Evolutionary conservation across 2,888 invertebrate genomes (phyloP), one percentile per base, ranked within the genome.

Genomic region (Acanthoscelides obtectus): DNA sequence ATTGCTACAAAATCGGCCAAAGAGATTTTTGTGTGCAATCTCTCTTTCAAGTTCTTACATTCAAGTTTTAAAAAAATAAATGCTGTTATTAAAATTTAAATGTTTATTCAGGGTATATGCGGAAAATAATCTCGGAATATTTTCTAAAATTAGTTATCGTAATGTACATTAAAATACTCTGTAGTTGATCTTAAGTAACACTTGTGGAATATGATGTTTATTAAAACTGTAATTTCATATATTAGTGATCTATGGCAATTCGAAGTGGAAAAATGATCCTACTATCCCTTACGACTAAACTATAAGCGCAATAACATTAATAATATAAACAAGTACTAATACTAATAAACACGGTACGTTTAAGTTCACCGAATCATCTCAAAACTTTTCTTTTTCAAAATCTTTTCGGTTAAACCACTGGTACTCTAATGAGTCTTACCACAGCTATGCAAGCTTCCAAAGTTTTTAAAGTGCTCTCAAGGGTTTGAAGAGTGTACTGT

Each of bases 231-330:
- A 45, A 45, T 45, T 45, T 45, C 17, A 45, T 45, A 12, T 45
- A 45, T 45, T 45, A 45, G 45, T 45, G 45, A 45, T 17, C 17
- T 67, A 67, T 67, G 67, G 67, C 67, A 67, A 67, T 22, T 22
- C n/a, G 67, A 22, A 67, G 67, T 67, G 67, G 17, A 22, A 22
- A 22, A 67, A 67, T 19, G 22, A 4, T 67, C 22, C 22, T 22
- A n/a, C 19, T 74, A 75, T 64, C 68, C 72, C 69, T 73, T 75
- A 72, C 69, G 66, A 75, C 76, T 75, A 75, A 71, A 73, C 75
- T 77, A 75, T 76, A 77, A 77, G 77, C 77, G 74, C 77, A 77
- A 76, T 76, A 76, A 76, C 73, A 76, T 76, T 75, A 75, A 73
- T 70, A 74, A 75, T 75, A 76, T 75, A 77, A 75, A 77, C 73